A percentile compares a stretch with the other conserved stretches of the same genome.
These are phyloP conservation scores for Bradypodion ventrale DNA, from an alignment of 2,797 vertebrate species.

Conservation along the genomic window DNA sequence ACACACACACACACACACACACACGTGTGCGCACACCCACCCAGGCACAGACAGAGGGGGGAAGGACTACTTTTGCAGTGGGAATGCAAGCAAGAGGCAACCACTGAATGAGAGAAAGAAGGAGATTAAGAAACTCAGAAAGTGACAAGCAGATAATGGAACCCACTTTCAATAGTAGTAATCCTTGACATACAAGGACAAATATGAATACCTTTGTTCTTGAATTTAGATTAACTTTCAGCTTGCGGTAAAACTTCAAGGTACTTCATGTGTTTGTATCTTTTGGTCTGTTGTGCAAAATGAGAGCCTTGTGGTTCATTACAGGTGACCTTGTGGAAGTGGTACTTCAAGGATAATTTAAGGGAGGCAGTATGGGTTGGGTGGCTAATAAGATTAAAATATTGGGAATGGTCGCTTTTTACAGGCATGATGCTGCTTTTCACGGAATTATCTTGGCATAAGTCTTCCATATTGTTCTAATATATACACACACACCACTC, in stretches of 20 bases:
- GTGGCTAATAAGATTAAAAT: slow-evolving; percentile 13
- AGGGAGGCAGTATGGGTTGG: rapidly evolving
- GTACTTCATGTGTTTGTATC: rapidly evolving
- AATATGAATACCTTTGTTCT: slow-evolving; percentile 89
- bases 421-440: neutral
- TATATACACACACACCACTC: rapidly evolving
- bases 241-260: slow-evolving; percentile 58
- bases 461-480: neutral
- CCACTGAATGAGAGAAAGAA: slow-evolving; percentile 86
- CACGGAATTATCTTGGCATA: rapidly evolving
- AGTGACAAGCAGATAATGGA: slow-evolving; percentile 90
- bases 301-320: slow-evolving; percentile 13
- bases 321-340: slow-evolving; percentile 39
- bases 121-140: slow-evolving; percentile 91
- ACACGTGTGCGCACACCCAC: too few relatives aligned
- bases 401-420: slow-evolving; percentile 8
- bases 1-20: neutral
- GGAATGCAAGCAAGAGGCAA: slow-evolving; percentile 87
- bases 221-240: slow-evolving; percentile 81
- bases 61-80: slow-evolving; percentile 76
- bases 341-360: slow-evolving; percentile 16
- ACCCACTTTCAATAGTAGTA: slow-evolving; percentile 85
- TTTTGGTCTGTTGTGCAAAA: neutral
- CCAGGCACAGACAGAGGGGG: neutral
- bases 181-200: slow-evolving; percentile 88